Conservation (phyloP, 2,888 invertebrate genomes). For the Dromius quadrimaculatus region DNA sequence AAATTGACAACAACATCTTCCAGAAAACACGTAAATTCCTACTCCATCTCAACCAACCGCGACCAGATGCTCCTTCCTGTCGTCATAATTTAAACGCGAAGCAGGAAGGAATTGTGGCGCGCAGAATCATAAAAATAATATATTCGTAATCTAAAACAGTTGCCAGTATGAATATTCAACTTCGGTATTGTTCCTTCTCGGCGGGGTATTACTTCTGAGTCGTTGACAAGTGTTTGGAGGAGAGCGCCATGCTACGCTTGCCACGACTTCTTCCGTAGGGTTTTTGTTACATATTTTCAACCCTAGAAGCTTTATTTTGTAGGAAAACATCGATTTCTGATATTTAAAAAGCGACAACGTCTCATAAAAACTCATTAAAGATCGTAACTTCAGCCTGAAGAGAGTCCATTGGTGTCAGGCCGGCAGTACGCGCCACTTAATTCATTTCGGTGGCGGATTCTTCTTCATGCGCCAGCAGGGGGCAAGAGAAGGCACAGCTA, state of each 20-base stretch:
- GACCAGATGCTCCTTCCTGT: slow-evolving; percentile 51
- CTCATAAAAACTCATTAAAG: slow-evolving; percentile 45
- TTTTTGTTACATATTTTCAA: not conserved
- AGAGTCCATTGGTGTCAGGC: not conserved
- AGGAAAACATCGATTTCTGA: no score
- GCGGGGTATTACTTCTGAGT: slow-evolving; percentile 50
- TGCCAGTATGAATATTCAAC: slow-evolving; percentile 52
- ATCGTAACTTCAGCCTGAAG: not conserved
- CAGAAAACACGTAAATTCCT: no score
- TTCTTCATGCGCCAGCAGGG: slow-evolving; percentile 2
- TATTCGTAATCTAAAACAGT: slow-evolving; percentile 54
- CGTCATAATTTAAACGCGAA: slow-evolving; percentile 53
- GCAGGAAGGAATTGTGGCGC: slow-evolving; percentile 54
- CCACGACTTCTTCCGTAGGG: not conserved
- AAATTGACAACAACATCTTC: no score
- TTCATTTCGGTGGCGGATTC: slow-evolving; percentile 35
- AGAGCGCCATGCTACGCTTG: not conserved
- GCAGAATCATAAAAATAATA: slow-evolving; percentile 53
- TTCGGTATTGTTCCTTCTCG: slow-evolving; percentile 23
- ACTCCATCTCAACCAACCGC: slow-evolving; percentile 15
- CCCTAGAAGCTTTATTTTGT: no score
- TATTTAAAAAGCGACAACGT: slow-evolving; percentile 44
- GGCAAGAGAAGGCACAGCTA: slow-evolving; percentile 59
- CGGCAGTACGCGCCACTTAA: slow-evolving; percentile 43
- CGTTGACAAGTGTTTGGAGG: slow-evolving; percentile 47